A percentile compares a stretch with the other conserved stretches of the same genome.
Evolutionary conservation across 1,140 invertebrate species (phyloP).

Genomic region (silkworm (Bombyx mori)): ASM3026992v2 NC_085123.1:15622501-15623000

Average conservation of each 20-base stretch:
- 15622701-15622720: slow-evolving; percentile 78
- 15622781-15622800: too few relatives aligned
- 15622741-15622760: neutral
- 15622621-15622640: slow-evolving; percentile 75
- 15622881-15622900: too few relatives aligned
- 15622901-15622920: too few relatives aligned
- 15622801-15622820: too few relatives aligned
- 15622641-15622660: slow-evolving; percentile 44
- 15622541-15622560: slow-evolving; percentile 82
- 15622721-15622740: slow-evolving; percentile 23
- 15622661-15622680: slow-evolving; percentile 66
- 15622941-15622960: too few relatives aligned
- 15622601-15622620: slow-evolving; percentile 86
- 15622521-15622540: slow-evolving; percentile 73
- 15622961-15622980: too few relatives aligned
- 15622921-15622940: too few relatives aligned
- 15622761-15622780: neutral
- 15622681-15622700: slow-evolving; percentile 74
- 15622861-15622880: too few relatives aligned
- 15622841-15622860: too few relatives aligned
- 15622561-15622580: slow-evolving; percentile 80
- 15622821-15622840: too few relatives aligned
- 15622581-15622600: slow-evolving; percentile 83
- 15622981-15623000: too few relatives aligned
- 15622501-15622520: slow-evolving; percentile 75